These are phyloP conservation scores for Papilio polytes DNA, from an alignment of 1,140 invertebrate genomes.

Conservation along the genomic window DNA sequence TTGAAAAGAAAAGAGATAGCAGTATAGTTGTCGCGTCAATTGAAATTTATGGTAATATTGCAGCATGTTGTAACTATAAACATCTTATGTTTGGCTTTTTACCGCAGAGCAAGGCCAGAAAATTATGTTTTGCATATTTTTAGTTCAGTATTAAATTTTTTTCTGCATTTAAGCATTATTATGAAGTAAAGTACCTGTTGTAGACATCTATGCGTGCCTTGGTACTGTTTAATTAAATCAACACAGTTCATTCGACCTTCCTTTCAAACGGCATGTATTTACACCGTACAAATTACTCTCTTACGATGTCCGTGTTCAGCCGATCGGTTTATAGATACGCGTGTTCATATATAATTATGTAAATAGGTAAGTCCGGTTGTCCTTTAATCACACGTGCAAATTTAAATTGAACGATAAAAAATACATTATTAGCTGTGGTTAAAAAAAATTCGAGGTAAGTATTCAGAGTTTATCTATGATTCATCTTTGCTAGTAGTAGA, in stretches of 20 bases:
- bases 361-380: not conserved
- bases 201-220: not conserved
- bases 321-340: not conserved
- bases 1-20: too few relatives aligned
- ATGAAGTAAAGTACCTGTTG: not conserved
- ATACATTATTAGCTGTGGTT: too few relatives aligned
- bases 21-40: not conserved
- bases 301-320: not conserved
- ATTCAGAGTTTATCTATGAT: too few relatives aligned
- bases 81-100: not conserved
- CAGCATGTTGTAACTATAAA: not conserved
- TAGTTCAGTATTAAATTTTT: not conserved
- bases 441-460: too few relatives aligned
- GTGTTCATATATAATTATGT: constrained; percentile 1
- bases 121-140: not conserved
- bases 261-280: constrained; percentile 8
- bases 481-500: too few relatives aligned
- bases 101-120: not conserved
- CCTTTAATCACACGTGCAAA: constrained; percentile 3
- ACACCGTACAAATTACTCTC: not conserved
- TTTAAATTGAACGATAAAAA: not conserved
- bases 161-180: not conserved
- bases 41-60: not conserved
- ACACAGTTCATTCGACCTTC: constrained; percentile 14
- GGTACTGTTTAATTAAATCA: constrained; percentile 17